Evolutionary conservation across 2,113 vertebrate species (phyloP), one percentile per base, ranked within the genome.

Genomic region (Chunga burmeisteri): DNA sequence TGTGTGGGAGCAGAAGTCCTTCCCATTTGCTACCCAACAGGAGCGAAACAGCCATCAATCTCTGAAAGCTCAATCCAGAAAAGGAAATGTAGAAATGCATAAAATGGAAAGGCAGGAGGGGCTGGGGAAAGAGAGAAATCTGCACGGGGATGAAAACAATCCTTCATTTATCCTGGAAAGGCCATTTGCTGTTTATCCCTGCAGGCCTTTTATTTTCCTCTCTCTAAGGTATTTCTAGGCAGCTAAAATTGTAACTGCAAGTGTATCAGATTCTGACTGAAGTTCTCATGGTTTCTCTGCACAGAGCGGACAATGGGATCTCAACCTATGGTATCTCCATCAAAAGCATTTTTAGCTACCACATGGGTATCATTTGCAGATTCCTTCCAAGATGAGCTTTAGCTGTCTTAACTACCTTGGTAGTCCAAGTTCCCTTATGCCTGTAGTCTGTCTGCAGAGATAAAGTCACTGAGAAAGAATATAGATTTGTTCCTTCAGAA

Each of bases 381-480:
- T 89, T 67, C 46, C 32, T 86, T 50, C 53, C 58, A 78, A 91
- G 61, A 53, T 23, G 61, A 92, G 20, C 36, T 58, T 59, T 79
- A 61, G n/a, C 49, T 79, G 27, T 61, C 20, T 16, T 75, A 65
- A 40, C 34, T 29, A 29, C 49, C 34, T 84, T 72, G 56, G 13
- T 61, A 72, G 56, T 87, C 63, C 72, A 85, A 27, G 82, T 89
- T 97, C 18, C 61, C 27, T 87, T 91, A 20, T 73, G 94, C 61
- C 86, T 97, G 61, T 75, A 75, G 50, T 75, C 80, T 96, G 80
- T 25, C 42, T 34, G 19, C 53, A 86, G 86, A 94, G 88, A 90
- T 89, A 81, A 58, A 56, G 50, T 46, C 46, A 42, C 44, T 40
- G 34, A 46, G 42, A 82, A 91, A 71, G 26, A 88, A 87, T 74